Evolutionary conservation across 2,797 vertebrate genomes (phyloP).

Genomic region (Platyrinchus mystaceus): DNA sequence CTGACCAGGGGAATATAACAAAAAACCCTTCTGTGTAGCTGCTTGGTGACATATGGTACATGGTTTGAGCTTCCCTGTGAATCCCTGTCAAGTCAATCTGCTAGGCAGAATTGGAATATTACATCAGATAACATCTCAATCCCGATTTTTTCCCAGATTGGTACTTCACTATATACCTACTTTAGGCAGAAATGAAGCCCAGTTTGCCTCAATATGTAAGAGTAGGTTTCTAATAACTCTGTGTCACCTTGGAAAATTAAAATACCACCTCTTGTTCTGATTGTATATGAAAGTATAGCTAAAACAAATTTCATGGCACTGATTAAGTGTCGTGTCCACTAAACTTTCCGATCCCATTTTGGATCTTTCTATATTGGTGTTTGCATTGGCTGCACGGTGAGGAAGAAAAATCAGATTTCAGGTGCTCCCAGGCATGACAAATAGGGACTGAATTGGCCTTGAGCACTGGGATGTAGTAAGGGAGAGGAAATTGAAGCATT

Average conservation of each 20-base stretch:
- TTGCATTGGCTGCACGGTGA: neutral
- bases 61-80: neutral
- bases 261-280: neutral
- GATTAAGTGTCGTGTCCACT: neutral
- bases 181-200: neutral
- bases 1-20: neutral
- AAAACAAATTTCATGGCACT: slow-evolving; percentile 15
- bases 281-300: neutral
- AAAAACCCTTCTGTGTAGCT: neutral
- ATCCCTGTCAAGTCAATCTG: neutral
- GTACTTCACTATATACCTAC: neutral
- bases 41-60: neutral
- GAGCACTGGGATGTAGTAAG: slow-evolving; percentile 5
- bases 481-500: slow-evolving; percentile 46
- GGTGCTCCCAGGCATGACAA: slow-evolving; percentile 40
- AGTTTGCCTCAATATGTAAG: neutral
- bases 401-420: slow-evolving; percentile 37
- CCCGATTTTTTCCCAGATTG: neutral
- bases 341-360: slow-evolving; percentile 5
- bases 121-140: neutral
- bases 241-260: slow-evolving; percentile 33
- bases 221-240: neutral
- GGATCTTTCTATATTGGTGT: neutral
- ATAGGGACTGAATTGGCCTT: slow-evolving; percentile 46
- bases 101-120: neutral